Conservation (phyloP, 2,888 invertebrate genomes). For the Drosophila emarginata region DNA sequence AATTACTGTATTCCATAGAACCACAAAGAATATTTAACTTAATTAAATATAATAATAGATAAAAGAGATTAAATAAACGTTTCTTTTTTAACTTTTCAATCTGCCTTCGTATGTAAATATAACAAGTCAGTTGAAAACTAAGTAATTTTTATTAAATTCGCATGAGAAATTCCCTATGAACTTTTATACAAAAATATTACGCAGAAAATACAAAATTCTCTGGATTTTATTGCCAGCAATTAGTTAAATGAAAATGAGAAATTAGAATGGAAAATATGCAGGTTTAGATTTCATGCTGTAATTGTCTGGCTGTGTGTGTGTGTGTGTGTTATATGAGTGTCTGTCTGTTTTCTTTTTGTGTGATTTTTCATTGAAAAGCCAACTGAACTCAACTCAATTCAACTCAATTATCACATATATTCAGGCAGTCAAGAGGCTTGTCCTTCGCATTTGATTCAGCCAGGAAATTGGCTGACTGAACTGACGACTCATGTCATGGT, state of each 20-base stretch:
- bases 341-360: neutral
- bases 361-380: constrained; percentile 43
- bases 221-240: constrained; percentile 6
- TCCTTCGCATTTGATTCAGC: constrained; percentile 31
- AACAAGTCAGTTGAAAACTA: neutral
- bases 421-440: constrained; percentile 40
- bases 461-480: constrained; percentile 31
- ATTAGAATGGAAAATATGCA: constrained; percentile 6
- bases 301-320: constrained; percentile 9
- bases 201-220: neutral
- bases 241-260: constrained; percentile 3
- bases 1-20: too few species aligned
- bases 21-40: too few species aligned
- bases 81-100: neutral
- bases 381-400: constrained; percentile 14
- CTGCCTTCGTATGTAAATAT: neutral
- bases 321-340: neutral
- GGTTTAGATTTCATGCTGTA: constrained; percentile 9
- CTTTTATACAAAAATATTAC: neutral
- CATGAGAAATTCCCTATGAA: neutral
- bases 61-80: too few species aligned
- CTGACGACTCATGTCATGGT: constrained; percentile 11
- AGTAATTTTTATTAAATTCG: neutral
- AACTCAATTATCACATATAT: constrained; percentile 69
- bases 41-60: too few species aligned